A percentile compares a stretch with the other conserved stretches of the same genome.
phyloP scores from a whole-genome alignment of 2,797 vertebrate genomes.

The Gambelia wislizenii region DNA sequence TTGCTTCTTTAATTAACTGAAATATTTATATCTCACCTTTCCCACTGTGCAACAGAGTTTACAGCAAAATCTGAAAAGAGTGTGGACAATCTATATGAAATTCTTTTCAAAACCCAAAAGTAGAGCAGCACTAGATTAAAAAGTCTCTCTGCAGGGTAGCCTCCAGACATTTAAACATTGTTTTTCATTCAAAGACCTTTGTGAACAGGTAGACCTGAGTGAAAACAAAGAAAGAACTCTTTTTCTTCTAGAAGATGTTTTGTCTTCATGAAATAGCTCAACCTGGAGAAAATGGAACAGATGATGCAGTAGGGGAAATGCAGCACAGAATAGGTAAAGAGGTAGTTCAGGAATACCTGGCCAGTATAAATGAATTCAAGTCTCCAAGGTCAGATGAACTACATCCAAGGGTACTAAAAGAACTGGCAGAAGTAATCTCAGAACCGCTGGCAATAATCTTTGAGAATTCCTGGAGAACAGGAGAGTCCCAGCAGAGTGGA shows the following conservation, averaged over 20 bases:
- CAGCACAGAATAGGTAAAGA: no score
- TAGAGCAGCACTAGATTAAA: no score
- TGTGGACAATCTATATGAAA: neutral
- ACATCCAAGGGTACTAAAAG: no score
- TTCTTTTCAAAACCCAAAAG: neutral
- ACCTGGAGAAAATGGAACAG: no score
- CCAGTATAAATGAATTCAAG: no score
- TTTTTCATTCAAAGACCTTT: neutral
- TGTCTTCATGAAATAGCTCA: neutral
- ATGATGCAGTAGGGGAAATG: no score
- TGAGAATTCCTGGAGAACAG: no score
- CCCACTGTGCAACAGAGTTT: neutral
- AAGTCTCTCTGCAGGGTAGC: neutral
- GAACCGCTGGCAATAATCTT: no score
- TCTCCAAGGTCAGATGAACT: no score
- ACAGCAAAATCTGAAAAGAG: neutral
- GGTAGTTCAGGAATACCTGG: no score
- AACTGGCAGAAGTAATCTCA: no score
- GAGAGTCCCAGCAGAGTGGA: no score
- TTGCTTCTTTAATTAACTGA: slow-evolving; percentile 16
- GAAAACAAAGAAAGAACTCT: neutral
- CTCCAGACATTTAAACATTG: neutral
- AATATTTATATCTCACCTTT: neutral
- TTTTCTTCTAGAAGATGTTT: neutral
- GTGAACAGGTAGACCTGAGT: neutral